A percentile compares a stretch with the other conserved stretches of the same genome.
Conservation (phyloP, 1,140 invertebrate species). For the Thalassaphorura encarpata region DNA sequence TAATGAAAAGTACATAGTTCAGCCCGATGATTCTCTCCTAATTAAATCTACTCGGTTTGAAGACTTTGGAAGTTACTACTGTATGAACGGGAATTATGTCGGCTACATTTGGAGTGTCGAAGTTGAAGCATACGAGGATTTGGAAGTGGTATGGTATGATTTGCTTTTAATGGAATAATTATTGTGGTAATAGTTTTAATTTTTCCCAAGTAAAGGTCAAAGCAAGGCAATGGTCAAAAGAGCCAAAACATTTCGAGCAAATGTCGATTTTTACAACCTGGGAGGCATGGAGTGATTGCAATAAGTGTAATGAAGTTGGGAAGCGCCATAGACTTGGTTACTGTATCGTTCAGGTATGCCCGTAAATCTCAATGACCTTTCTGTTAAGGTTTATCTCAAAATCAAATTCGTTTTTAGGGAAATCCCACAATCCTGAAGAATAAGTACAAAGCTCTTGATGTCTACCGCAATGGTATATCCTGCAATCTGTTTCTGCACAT, state of each 20-base stretch:
- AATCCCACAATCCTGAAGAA: background rate
- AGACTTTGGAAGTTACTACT: constrained; percentile 7
- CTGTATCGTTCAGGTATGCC: constrained; percentile 4
- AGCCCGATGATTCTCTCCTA: background rate
- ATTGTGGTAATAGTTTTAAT: background rate
- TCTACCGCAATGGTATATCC: background rate
- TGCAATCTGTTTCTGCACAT: constrained; percentile 6
- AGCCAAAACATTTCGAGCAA: background rate
- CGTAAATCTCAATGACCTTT: background rate
- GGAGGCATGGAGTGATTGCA: constrained; percentile 5
- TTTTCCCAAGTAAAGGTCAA: background rate
- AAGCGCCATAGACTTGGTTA: constrained; percentile 3
- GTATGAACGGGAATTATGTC: background rate
- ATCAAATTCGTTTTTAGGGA: background rate
- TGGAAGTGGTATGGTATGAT: background rate
- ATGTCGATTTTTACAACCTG: background rate
- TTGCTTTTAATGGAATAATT: background rate
- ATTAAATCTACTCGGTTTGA: background rate
- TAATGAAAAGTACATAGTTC: background rate
- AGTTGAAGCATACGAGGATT: background rate
- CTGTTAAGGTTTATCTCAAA: background rate
- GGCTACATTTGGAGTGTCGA: constrained; percentile 4
- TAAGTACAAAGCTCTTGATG: background rate
- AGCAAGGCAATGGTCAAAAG: background rate
- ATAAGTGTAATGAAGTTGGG: constrained; percentile 4